Evolutionary conservation across 2,888 invertebrate genomes (phyloP), one percentile per base, ranked within the genome.

Genomic region (Eupelmus urozonus): DNA sequence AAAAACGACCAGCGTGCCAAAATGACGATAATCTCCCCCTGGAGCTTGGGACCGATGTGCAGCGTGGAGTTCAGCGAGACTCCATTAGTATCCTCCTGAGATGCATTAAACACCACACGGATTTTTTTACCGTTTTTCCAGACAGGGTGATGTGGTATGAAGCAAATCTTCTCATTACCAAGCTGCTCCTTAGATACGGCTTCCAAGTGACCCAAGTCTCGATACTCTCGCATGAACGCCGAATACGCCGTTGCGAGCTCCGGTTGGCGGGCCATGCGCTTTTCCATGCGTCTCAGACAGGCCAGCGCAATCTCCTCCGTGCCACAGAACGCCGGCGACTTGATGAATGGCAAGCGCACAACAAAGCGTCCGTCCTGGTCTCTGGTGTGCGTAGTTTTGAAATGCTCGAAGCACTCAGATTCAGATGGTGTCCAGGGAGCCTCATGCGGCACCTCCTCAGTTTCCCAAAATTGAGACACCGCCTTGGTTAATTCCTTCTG

Each of bases 141-240:
- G 1, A 66, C 66, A 0, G 45, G 40, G 16, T 63, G 62, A 63
- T 62, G 72, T 5, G 62, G 53, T 11, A 40, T 11, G 25, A 29
- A 34, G 9, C 9, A 59, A 16, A 40, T 13, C 4, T 5, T 20
- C 0, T 13, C 0, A 11, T 5, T 1, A 16, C 1, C n/a, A 20
- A 29, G 0, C 62, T 45, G n/a, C 11, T 18, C 7, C 2, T 53
- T 1, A 20, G n/a, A 16, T 25, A 20, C 18, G 0, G 34, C 18
- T 11, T 60, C 29, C 29, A 62, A 20, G 4, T 71, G 29, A 13
- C 34, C 9, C 5, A 72, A n/a, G 7, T 29, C 34, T 0, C 13
- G 1, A 2, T 72, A 72, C 23, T 70, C 70, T 20, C 27, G 1
- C 16, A 62, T 29, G n/a, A 72, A 72, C 16, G 27, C 0, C 0